phyloP scores from a whole-genome alignment of 2,113 vertebrate genomes.

The human (Homo sapiens) region DNA sequence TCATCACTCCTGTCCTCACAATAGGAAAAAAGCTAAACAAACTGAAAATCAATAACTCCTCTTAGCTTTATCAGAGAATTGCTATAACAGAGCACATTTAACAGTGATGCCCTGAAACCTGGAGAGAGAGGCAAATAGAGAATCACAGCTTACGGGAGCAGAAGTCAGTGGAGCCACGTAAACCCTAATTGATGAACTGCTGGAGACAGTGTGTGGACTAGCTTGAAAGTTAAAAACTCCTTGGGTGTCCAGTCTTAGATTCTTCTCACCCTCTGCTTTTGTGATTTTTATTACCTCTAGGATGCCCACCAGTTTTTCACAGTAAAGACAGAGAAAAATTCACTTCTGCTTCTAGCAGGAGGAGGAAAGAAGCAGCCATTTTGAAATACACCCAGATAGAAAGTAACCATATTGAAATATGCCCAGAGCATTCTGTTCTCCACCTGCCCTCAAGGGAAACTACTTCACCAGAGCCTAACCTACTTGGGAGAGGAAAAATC shows the following conservation, averaged over 20 bases:
- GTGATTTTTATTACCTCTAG: not conserved
- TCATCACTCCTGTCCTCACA: not conserved
- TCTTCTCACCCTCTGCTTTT: not conserved
- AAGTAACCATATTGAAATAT: not conserved
- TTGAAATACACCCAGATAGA: not conserved
- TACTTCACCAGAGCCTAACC: not conserved
- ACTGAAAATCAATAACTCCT: not conserved
- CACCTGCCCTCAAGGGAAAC: not conserved
- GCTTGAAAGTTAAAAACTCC: not conserved
- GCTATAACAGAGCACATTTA: not conserved
- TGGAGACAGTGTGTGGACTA: not conserved
- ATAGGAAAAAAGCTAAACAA: not conserved
- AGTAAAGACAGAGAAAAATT: not conserved
- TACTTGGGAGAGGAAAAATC: not conserved
- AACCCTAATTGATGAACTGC: not conserved
- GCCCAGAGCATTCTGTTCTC: not conserved
- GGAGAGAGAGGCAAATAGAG: not conserved
- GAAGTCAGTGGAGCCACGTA: not conserved
- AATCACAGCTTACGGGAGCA: not conserved
- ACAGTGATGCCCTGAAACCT: not conserved
- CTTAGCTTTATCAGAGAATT: not conserved
- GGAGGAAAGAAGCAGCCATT: not conserved
- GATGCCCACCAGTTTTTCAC: not conserved
- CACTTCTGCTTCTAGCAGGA: not conserved
- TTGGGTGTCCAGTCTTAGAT: not conserved